These are phyloP conservation scores for Elephantulus edwardii DNA, from an alignment of 2,113 vertebrate genomes.

Conservation along the genomic window DNA sequence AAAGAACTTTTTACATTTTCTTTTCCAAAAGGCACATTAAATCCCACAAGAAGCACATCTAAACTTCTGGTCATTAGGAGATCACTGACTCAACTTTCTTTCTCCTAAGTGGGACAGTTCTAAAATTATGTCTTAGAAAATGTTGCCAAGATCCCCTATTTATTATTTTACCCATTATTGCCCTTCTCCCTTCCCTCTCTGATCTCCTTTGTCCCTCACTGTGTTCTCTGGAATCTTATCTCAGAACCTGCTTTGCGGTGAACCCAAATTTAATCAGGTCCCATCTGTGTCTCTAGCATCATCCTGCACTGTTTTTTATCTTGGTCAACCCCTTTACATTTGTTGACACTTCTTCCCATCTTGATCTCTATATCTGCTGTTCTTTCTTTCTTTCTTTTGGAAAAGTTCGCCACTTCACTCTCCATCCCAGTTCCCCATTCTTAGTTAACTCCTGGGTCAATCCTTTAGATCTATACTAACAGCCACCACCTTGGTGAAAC, in stretches of 20 bases:
- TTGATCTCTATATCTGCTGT: rapidly evolving
- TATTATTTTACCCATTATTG: neutral
- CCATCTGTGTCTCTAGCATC: no score
- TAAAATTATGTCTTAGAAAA: neutral
- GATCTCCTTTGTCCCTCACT: neutral
- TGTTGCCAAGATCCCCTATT: neutral
- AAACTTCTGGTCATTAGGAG: neutral
- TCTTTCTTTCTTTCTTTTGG: neutral
- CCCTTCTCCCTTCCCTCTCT: neutral
- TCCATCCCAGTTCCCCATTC: neutral
- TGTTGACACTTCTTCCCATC: neutral
- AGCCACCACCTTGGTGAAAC: neutral
- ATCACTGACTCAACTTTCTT: neutral
- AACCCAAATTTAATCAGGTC: neutral
- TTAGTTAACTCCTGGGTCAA: neutral
- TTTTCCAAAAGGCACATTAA: neutral
- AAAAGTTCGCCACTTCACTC: neutral
- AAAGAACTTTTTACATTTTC: neutral
- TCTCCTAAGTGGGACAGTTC: neutral
- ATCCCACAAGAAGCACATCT: neutral
- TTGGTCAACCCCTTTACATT: neutral
- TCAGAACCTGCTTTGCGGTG: neutral
- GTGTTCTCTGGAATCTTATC: neutral
- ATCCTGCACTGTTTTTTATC: neutral
- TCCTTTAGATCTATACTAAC: neutral